A percentile compares a stretch with the other conserved stretches of the same genome.
These are phyloP conservation scores for Cotesia congregata DNA, from an alignment of 2,888 invertebrate genomes.

Conservation along the genomic window DNA sequence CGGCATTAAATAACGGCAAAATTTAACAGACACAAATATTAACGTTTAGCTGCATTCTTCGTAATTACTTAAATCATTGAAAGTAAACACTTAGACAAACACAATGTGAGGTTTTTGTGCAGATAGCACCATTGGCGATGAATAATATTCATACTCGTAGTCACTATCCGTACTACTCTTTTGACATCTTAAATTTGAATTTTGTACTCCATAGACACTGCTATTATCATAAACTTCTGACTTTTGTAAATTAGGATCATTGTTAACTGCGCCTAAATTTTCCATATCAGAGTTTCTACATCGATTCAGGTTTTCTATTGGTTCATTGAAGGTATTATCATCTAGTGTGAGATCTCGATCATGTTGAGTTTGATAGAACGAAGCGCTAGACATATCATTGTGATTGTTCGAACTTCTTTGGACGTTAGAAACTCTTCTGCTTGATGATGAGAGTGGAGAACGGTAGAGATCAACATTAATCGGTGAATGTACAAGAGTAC, in stretches of 20 bases:
- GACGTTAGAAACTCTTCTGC: neutral
- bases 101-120: conserved; percentile 66
- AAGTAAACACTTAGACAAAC: conserved; percentile 60
- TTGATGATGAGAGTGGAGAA: conserved; percentile 45
- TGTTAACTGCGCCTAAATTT: conserved; percentile 66
- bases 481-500: neutral
- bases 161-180: neutral
- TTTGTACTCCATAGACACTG: conserved; percentile 61
- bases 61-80: too few relatives aligned
- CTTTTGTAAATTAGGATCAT: conserved; percentile 59
- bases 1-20: too few relatives aligned
- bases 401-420: conserved; percentile 24
- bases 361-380: conserved; percentile 4
- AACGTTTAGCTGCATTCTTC: too few relatives aligned
- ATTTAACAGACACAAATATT: too few relatives aligned
- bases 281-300: conserved; percentile 40
- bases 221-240: conserved; percentile 31
- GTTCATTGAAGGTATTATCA: neutral
- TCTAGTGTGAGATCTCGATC: conserved; percentile 18
- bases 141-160: conserved; percentile 63
- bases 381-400: conserved; percentile 10
- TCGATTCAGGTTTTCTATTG: neutral
- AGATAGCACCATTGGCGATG: conserved; percentile 51
- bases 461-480: conserved; percentile 45
- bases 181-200: conserved; percentile 45